Evolutionary conservation across 2,113 vertebrate genomes (phyloP).

Genomic region (Corythaeola cristata): DNA sequence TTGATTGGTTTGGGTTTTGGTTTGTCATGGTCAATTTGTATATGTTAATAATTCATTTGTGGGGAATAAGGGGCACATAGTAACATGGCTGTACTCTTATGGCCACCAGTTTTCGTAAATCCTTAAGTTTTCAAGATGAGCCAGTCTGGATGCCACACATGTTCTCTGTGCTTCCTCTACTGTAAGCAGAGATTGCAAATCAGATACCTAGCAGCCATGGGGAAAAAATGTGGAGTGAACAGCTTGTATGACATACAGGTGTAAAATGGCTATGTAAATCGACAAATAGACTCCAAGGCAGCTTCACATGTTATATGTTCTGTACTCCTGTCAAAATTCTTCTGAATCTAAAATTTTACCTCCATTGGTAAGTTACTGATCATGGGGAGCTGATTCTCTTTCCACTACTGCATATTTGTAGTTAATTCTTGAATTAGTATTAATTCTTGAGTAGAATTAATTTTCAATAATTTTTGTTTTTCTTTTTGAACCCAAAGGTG

Average conservation of each 20-base stretch:
- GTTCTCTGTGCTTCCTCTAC: neutral
- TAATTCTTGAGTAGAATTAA: neutral
- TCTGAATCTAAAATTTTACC: neutral
- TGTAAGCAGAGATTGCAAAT: neutral
- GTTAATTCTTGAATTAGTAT: neutral
- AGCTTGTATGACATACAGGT: neutral
- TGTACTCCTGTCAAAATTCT: neutral
- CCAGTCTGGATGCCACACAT: neutral
- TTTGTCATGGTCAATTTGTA: neutral
- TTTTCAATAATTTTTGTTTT: neutral
- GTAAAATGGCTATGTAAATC: neutral
- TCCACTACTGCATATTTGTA: neutral
- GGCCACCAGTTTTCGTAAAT: neutral
- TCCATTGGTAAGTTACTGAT: neutral
- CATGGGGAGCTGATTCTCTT: neutral
- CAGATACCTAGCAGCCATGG: neutral
- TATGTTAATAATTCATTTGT: neutral
- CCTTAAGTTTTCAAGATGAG: neutral
- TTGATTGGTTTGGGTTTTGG: neutral
- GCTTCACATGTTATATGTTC: neutral
- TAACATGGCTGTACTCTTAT: neutral
- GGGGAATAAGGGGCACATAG: neutral
- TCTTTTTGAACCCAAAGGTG: neutral
- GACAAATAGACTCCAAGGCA: neutral
- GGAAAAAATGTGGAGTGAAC: neutral